Evolutionary conservation across 2,113 vertebrate genomes (phyloP).

Genomic region (Corythaeola cristata): DNA sequence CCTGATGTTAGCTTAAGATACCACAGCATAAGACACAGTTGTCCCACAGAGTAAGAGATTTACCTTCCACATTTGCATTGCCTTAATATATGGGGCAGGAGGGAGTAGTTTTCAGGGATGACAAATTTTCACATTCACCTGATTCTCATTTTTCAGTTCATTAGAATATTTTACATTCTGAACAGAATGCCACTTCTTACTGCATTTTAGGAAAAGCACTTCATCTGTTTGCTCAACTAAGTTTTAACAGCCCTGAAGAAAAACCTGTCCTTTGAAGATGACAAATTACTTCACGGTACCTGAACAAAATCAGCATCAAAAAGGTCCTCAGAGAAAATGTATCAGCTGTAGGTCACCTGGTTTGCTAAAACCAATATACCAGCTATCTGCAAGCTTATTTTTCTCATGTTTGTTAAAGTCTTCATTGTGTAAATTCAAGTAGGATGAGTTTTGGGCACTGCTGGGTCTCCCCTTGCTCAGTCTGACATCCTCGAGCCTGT

Average conservation of each 20-base stretch:
- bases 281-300: constrained; percentile 45
- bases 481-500: rapidly evolving
- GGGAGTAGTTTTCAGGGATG: not conserved
- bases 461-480: not conserved
- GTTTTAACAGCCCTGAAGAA: constrained; percentile 14
- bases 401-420: not conserved
- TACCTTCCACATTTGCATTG: constrained; percentile 11
- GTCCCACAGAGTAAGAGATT: not conserved
- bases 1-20: constrained; percentile 12
- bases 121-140: constrained; percentile 13
- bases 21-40: not conserved
- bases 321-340: constrained; percentile 20
- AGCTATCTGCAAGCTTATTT: not conserved
- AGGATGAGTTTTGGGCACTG: not conserved
- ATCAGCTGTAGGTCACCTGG: constrained; percentile 37
- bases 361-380: constrained; percentile 19
- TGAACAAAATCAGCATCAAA: constrained; percentile 5
- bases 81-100: not conserved
- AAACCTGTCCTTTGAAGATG: constrained; percentile 52
- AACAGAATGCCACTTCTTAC: not conserved
- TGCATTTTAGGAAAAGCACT: not conserved
- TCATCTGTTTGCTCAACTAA: constrained; percentile 26
- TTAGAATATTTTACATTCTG: constrained; percentile 21
- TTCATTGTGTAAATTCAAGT: not conserved
- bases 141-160: constrained; percentile 26